A percentile compares a stretch with the other conserved stretches of the same genome.
Conservation (phyloP, 2,888 invertebrate genomes). For the Nasonia oneida region DNA sequence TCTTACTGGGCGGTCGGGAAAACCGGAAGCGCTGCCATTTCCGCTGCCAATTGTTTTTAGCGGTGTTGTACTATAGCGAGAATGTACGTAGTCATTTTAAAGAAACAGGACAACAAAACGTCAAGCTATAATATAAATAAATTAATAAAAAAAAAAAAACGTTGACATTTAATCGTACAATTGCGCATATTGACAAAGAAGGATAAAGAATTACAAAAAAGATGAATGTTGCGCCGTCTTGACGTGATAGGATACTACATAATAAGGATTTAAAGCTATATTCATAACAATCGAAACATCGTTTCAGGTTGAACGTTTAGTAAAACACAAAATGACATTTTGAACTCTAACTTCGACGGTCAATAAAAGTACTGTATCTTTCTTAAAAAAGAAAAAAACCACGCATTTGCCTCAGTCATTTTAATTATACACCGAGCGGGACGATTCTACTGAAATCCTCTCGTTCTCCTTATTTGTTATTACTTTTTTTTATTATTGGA, state of each 20-base stretch:
- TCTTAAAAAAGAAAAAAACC: conserved; percentile 59
- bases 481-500: neutral
- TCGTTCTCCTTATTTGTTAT: conserved; percentile 22
- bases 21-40: conserved; percentile 63
- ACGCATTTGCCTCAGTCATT: conserved; percentile 54
- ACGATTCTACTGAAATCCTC: conserved; percentile 57
- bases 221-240: conserved; percentile 45
- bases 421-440: conserved; percentile 36
- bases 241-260: conserved; percentile 42
- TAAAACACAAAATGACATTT: conserved; percentile 56
- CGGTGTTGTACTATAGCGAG: conserved; percentile 62
- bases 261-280: conserved; percentile 34
- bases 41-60: conserved; percentile 63
- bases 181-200: conserved; percentile 44
- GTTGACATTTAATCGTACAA: conserved; percentile 52
- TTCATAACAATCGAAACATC: conserved; percentile 45
- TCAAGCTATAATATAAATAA: neutral
- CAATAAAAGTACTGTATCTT: conserved; percentile 65
- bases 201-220: conserved; percentile 17
- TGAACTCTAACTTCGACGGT: conserved; percentile 60
- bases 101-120: conserved; percentile 31
- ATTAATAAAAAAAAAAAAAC: conserved; percentile 32
- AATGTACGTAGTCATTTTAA: conserved; percentile 61
- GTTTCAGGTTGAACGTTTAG: conserved; percentile 58
- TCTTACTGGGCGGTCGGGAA: conserved; percentile 60